phyloP scores from a whole-genome alignment of 2,888 invertebrate genomes.

The Tortricodes alternella region DNA sequence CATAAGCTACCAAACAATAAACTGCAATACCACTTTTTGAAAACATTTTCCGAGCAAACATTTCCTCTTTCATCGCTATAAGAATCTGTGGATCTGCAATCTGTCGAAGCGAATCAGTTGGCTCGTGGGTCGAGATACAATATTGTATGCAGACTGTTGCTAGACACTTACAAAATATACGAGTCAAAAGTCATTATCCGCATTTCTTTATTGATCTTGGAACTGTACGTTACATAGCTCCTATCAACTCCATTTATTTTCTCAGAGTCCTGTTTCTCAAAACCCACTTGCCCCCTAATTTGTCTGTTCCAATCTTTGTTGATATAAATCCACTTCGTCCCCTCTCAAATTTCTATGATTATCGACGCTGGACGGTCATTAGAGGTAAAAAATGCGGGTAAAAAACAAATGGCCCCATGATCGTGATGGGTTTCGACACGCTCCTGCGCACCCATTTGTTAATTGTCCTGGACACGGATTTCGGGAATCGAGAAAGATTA shows the following conservation, averaged over 20 bases:
- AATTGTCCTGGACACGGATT: constrained; percentile 37
- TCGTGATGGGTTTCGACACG: constrained; percentile 39
- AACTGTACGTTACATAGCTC: too few relatives aligned
- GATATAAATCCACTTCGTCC: constrained; percentile 29
- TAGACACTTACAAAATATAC: too few relatives aligned
- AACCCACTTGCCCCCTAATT: constrained; percentile 21
- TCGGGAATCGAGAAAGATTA: constrained; percentile 11
- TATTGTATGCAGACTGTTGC: too few relatives aligned
- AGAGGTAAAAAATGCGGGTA: constrained; percentile 37
- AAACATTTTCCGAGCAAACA: too few relatives aligned
- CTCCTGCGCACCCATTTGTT: constrained; percentile 34
- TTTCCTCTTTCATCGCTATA: too few relatives aligned
- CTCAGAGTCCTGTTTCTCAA: constrained; percentile 9
- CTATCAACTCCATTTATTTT: constrained; percentile 5
- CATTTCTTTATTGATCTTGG: too few relatives aligned
- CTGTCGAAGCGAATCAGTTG: too few relatives aligned
- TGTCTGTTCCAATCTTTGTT: constrained; percentile 26
- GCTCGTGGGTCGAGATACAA: too few relatives aligned
- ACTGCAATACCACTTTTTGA: too few relatives aligned
- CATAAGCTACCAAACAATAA: constrained; percentile 1
- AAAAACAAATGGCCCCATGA: constrained; percentile 31
- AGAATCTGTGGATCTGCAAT: too few relatives aligned
- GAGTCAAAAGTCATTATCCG: too few relatives aligned
- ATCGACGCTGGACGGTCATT: constrained; percentile 39
- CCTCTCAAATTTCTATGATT: constrained; percentile 29